Percentiles rank a stretch among this genome's conserved stretches.
Evolutionary conservation across 2,888 invertebrate species (phyloP).

Genomic region (Drosophila infuscata): DNA sequence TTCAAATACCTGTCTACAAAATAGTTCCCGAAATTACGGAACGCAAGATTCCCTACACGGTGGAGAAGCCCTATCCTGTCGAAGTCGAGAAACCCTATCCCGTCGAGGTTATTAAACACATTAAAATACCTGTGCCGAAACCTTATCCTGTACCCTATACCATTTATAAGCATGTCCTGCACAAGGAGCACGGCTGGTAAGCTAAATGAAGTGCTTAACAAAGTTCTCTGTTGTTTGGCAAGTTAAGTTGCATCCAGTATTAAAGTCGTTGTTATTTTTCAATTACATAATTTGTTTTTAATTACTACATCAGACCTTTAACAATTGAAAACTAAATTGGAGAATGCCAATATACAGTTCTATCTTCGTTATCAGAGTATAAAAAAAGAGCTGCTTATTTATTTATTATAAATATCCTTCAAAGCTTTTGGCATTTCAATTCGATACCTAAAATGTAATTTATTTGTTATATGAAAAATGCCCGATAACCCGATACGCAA

Average conservation of each 20-base stretch:
- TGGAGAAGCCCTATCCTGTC: slow-evolving; percentile 89
- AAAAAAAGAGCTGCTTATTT: not conserved
- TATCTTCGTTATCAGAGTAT: not conserved
- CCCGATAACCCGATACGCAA: slow-evolving; percentile 7
- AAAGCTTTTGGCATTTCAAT: not conserved
- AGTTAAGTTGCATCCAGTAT: slow-evolving; percentile 36
- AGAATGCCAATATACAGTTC: not conserved
- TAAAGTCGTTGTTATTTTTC: slow-evolving; percentile 32
- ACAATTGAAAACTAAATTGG: not conserved
- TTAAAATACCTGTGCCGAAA: slow-evolving; percentile 89
- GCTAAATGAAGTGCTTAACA: not conserved
- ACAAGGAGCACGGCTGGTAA: slow-evolving; percentile 84
- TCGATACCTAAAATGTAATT: not conserved
- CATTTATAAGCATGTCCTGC: slow-evolving; percentile 91
- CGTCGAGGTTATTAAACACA: slow-evolving; percentile 90
- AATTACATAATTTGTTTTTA: not conserved
- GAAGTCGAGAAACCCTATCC: slow-evolving; percentile 91
- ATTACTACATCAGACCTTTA: too few species aligned
- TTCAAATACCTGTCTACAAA: slow-evolving; percentile 90
- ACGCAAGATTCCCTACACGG: slow-evolving; percentile 90
- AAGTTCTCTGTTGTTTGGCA: not conserved
- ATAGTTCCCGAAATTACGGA: slow-evolving; percentile 90
- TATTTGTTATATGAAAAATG: not conserved
- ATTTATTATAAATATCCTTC: slow-evolving; percentile 2
- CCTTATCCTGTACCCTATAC: slow-evolving; percentile 91